A percentile compares a stretch with the other conserved stretches of the same genome.
These are phyloP conservation scores for Pachypeltis micranthus DNA, from an alignment of 1,140 invertebrate genomes.

Conservation along the genomic window DNA sequence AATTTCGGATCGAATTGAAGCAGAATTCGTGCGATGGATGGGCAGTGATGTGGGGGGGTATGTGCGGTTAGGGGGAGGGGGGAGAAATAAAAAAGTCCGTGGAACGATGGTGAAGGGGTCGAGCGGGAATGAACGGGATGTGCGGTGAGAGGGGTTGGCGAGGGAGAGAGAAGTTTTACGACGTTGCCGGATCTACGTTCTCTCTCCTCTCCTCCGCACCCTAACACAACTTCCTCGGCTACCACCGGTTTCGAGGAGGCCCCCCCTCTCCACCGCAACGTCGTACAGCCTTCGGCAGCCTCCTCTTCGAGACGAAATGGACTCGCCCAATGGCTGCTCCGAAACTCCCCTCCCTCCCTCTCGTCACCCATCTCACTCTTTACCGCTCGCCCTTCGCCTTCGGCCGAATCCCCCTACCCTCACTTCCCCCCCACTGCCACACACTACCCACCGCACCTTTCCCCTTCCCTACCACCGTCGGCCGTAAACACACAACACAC, in stretches of 20 bases:
- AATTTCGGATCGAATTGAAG: too few species aligned
- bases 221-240: too few species aligned
- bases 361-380: not conserved
- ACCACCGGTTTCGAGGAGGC: too few species aligned
- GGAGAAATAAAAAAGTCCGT: too few species aligned
- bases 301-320: constrained; percentile 1
- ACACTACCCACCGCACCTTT: not conserved
- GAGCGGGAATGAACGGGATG: not conserved
- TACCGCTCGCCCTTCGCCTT: not conserved
- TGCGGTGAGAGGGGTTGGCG: not conserved
- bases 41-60: too few species aligned
- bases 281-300: not conserved
- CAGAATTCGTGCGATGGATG: too few species aligned
- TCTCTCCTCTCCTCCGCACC: not conserved
- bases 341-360: not conserved
- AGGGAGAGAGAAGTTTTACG: not conserved
- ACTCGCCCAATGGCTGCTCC: constrained; percentile 13
- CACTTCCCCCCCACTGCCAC: too few species aligned
- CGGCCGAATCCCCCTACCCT: too few species aligned
- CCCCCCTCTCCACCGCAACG: not conserved
- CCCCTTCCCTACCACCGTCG: not conserved
- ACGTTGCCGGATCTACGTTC: constrained; percentile 16
- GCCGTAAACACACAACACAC: not conserved
- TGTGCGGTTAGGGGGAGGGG: too few species aligned
- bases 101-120: too few species aligned